Evolutionary conservation across 1,140 invertebrate species (phyloP).

Genomic region (Epicauta chinensis): DNA sequence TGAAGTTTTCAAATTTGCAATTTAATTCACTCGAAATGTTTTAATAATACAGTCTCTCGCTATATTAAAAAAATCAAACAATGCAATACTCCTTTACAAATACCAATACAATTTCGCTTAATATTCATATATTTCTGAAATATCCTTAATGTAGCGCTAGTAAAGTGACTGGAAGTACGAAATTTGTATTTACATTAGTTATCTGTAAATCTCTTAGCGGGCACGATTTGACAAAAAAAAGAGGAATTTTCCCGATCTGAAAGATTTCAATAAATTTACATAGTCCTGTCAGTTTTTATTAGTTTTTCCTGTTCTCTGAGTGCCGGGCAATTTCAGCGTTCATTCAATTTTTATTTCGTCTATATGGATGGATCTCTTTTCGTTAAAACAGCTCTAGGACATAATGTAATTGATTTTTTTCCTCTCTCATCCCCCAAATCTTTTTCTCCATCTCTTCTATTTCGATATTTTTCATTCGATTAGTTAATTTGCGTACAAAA

Average conservation of each 20-base stretch:
- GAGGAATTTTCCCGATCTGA: conserved; percentile 13
- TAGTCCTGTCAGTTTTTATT: conserved; percentile 25
- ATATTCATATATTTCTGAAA: conserved; percentile 14
- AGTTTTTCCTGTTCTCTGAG: conserved; percentile 8
- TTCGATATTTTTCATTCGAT: too few species aligned
- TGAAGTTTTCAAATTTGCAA: conserved; percentile 12
- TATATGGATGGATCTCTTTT: conserved; percentile 7
- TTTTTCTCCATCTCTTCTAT: too few species aligned
- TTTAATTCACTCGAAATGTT: conserved; percentile 6
- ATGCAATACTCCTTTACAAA: too few species aligned
- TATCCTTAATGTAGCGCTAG: conserved; percentile 14
- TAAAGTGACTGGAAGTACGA: conserved; percentile 20
- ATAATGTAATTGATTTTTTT: conserved; percentile 23
- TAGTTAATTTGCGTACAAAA: too few species aligned
- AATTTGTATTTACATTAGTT: conserved; percentile 29
- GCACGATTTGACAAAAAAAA: background rate
- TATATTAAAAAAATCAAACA: too few species aligned
- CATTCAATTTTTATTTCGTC: conserved; percentile 25
- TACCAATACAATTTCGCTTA: conserved; percentile 10
- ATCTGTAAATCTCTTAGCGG: conserved; percentile 21
- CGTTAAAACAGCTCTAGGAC: conserved; percentile 2
- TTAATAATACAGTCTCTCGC: background rate
- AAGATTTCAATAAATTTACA: conserved; percentile 27
- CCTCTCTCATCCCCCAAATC: background rate
- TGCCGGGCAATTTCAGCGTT: conserved; percentile 18